Evolutionary conservation across 2,113 vertebrate species (phyloP).

Genomic region (Aptenodytes forsteri): DNA sequence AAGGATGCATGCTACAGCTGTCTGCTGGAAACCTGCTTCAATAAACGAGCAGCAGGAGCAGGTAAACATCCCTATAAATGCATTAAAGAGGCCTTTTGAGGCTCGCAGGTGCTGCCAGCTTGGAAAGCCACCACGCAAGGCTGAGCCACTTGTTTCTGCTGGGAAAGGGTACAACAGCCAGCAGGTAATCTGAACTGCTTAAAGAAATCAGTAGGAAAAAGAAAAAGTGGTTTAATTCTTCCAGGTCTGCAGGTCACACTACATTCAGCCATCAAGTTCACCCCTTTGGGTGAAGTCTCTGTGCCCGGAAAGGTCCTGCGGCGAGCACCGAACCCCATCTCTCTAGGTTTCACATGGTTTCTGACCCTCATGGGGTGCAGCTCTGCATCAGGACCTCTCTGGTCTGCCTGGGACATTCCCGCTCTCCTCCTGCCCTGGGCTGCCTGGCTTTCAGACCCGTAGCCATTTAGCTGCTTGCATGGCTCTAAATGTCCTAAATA

Average conservation of each 20-base stretch:
- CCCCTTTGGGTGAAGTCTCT: neutral
- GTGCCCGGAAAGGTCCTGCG: fast-evolving
- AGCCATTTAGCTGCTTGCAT: neutral
- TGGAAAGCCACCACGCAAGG: neutral
- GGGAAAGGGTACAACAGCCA: neutral
- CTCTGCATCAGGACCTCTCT: neutral
- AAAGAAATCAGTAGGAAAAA: neutral
- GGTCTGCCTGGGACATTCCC: neutral
- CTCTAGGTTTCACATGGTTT: neutral
- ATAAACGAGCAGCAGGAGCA: neutral
- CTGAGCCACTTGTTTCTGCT: neutral
- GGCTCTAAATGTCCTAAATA: neutral
- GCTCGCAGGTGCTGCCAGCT: neutral
- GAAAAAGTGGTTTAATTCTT: neutral
- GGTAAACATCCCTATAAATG: neutral
- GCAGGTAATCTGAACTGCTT: neutral
- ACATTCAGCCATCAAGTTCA: fast-evolving
- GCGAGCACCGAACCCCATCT: neutral
- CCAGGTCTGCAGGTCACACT: neutral
- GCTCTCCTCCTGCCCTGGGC: too few relatives aligned
- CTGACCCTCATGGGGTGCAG: fast-evolving
- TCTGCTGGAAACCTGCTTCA: neutral
- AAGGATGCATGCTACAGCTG: neutral
- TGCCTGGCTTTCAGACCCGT: neutral
- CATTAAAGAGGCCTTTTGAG: neutral